Evolutionary conservation across 2,113 vertebrate species (phyloP).

Genomic region (Lycocorax pyrrhopterus): DNA sequence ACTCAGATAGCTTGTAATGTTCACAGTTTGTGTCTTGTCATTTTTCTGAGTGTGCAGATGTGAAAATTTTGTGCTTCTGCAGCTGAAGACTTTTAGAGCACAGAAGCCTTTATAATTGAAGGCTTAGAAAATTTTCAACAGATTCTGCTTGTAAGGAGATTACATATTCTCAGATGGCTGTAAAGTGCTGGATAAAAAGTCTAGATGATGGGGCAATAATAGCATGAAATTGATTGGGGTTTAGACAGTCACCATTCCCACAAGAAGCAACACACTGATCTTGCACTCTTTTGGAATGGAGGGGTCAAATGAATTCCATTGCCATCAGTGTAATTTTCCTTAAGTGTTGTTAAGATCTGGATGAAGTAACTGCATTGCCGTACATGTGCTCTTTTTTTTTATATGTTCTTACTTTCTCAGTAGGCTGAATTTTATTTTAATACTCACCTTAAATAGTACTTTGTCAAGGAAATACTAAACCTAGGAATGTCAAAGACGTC

Average conservation of each 20-base stretch:
- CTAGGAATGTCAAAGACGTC: not conserved
- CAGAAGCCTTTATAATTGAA: conserved; percentile 26
- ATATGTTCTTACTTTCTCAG: not conserved
- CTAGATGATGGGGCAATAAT: not conserved
- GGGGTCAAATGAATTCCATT: not conserved
- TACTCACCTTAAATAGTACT: not conserved
- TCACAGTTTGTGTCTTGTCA: not conserved
- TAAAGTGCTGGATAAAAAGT: not conserved
- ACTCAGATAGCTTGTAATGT: conserved; percentile 3
- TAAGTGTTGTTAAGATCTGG: not conserved
- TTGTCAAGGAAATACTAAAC: conserved; percentile 2
- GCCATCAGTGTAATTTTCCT: not conserved
- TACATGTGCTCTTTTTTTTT: not conserved
- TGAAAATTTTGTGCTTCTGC: conserved; percentile 30
- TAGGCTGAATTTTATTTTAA: not conserved
- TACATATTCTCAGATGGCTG: not conserved
- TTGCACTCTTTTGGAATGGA: not conserved
- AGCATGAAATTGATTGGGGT: not conserved
- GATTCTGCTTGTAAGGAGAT: conserved; percentile 32
- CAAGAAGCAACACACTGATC: not conserved
- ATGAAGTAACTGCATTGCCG: not conserved
- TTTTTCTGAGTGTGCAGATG: conserved; percentile 42
- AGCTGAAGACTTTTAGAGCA: conserved; percentile 22
- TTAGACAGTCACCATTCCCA: not conserved
- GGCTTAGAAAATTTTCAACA: conserved; percentile 21